phyloP scores from a whole-genome alignment of 2,888 invertebrate genomes.

The Phasia obesa region DNA sequence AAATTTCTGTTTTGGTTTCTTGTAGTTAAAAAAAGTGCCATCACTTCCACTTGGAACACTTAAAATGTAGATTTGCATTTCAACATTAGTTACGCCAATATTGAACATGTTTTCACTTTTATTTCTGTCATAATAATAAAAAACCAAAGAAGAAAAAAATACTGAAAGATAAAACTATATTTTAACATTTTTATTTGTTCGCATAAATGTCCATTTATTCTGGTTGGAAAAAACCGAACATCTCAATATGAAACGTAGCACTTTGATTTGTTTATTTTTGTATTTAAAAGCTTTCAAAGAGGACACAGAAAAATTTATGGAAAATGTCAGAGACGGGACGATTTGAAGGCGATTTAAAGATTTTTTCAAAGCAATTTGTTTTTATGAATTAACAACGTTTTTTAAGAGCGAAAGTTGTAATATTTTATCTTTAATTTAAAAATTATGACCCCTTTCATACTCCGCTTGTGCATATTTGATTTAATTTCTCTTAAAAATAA shows the following conservation, averaged over 20 bases:
- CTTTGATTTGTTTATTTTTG: conserved; percentile 24
- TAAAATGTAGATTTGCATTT: background rate
- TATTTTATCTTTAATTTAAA: too few species aligned
- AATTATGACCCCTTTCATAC: too few species aligned
- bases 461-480: too few species aligned
- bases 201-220: too few species aligned
- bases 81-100: background rate
- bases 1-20: too few species aligned
- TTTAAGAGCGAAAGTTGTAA: too few species aligned
- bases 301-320: background rate
- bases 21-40: background rate
- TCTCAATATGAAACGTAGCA: conserved; percentile 5
- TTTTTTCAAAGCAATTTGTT: too few species aligned
- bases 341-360: too few species aligned
- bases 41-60: background rate
- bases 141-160: background rate
- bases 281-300: background rate
- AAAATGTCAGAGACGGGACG: background rate
- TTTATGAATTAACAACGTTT: too few species aligned
- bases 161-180: background rate
- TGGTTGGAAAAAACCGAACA: background rate
- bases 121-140: background rate
- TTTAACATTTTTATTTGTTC: background rate
- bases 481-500: background rate
- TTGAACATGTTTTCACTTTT: background rate